A percentile compares a stretch with the other conserved stretches of the same genome.
Conservation (phyloP, 53 echinoderm and acorn worm species). For the Echinometra lucunter region DNA sequence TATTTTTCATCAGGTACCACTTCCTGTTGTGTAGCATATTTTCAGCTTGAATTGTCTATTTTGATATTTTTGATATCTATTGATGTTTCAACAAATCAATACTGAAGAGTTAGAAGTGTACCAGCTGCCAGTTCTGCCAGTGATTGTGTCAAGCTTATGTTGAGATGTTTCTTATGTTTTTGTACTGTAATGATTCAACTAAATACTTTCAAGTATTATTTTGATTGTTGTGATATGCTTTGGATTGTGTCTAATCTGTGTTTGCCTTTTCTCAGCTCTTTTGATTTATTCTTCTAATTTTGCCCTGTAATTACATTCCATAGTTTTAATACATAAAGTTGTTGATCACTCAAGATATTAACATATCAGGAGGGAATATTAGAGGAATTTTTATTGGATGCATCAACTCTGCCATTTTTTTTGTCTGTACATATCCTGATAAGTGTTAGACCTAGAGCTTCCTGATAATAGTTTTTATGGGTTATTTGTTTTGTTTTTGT, state of each 20-base stretch:
- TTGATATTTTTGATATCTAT: conserved; percentile 53
- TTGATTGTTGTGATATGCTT: conserved; percentile 28
- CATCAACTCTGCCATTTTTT: not conserved
- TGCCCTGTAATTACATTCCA: conserved; percentile 41
- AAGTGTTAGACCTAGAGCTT: not conserved
- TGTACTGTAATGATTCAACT: conserved; percentile 14
- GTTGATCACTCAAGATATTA: not conserved
- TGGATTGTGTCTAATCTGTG: not conserved
- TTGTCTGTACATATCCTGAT: not conserved
- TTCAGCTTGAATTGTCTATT: conserved; percentile 54
- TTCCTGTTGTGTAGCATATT: conserved; percentile 21
- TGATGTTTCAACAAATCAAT: not conserved
- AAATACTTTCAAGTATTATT: not conserved
- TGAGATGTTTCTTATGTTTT: not conserved
- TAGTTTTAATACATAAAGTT: not conserved
- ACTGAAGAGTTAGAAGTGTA: not conserved
- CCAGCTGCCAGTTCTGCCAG: not conserved
- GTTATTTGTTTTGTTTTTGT: not conserved
- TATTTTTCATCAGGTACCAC: not conserved
- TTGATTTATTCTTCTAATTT: not conserved
- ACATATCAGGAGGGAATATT: not conserved
- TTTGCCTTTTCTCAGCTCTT: not conserved
- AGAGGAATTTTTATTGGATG: not conserved
- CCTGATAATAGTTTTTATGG: too few relatives aligned
- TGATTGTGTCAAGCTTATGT: conserved; percentile 8